These are phyloP conservation scores for Erebia epiphron DNA, from an alignment of 2,888 invertebrate species.

Conservation along the genomic window DNA sequence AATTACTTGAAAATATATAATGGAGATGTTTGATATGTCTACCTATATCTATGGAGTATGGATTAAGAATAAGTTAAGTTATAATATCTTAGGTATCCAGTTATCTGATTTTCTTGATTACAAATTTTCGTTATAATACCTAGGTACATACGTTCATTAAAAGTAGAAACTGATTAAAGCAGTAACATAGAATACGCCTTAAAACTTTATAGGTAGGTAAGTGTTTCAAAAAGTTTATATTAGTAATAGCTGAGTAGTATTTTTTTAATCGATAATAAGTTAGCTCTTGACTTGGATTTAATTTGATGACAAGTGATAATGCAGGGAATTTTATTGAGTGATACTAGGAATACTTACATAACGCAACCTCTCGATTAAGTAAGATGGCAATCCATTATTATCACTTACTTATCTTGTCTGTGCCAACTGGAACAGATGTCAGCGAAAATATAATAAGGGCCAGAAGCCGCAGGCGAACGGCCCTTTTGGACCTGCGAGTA, in stretches of 20 bases:
- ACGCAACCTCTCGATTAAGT: conserved; percentile 19
- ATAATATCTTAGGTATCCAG: too few species aligned
- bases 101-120: too few species aligned
- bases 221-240: background rate
- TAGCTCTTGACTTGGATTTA: background rate
- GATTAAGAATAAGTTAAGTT: too few species aligned
- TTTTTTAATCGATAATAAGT: background rate
- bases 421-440: conserved; percentile 46
- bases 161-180: too few species aligned
- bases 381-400: conserved; percentile 32
- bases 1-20: too few species aligned
- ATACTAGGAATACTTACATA: background rate
- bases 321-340: background rate
- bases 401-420: conserved; percentile 32
- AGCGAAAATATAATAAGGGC: conserved; percentile 64
- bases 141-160: too few species aligned
- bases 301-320: background rate
- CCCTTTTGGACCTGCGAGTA: conserved; percentile 36
- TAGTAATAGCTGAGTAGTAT: background rate
- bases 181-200: too few species aligned
- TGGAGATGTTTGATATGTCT: too few species aligned
- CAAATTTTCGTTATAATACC: too few species aligned
- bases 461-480: conserved; percentile 43
- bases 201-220: too few species aligned
- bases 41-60: too few species aligned